phyloP scores from a whole-genome alignment of 2,888 invertebrate species.

The Lasioglossum leucozonium region DNA sequence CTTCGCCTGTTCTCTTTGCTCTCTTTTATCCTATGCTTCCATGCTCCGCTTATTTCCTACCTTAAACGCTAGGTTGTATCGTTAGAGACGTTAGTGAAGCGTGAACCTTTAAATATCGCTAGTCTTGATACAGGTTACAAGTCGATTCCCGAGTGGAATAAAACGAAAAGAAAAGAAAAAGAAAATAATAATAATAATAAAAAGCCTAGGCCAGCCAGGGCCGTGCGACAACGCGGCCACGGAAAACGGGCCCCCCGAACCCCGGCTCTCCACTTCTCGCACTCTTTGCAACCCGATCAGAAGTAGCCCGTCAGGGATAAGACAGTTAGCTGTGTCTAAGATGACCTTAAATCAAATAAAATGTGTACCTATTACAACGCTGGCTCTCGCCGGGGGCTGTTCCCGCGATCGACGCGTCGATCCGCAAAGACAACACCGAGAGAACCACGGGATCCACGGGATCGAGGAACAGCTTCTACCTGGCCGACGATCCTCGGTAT shows the following conservation, averaged over 20 bases:
- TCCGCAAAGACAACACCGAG: neutral
- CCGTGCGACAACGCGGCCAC: neutral
- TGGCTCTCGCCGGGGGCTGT: slow-evolving; percentile 49
- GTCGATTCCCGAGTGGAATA: slow-evolving; percentile 61
- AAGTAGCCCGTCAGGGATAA: slow-evolving; percentile 80
- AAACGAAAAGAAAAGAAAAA: neutral
- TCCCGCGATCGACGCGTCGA: slow-evolving; percentile 37
- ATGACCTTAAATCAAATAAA: slow-evolving; percentile 71
- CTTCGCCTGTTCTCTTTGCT: slow-evolving; percentile 25
- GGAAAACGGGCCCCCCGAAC: neutral
- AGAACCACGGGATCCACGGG: slow-evolving; percentile 20
- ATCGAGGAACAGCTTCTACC: slow-evolving; percentile 43
- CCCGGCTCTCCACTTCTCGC: neutral
- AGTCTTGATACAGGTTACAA: slow-evolving; percentile 84
- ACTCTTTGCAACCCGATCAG: slow-evolving; percentile 83
- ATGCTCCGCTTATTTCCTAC: slow-evolving; percentile 66
- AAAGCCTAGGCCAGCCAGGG: neutral
- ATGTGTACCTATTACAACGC: slow-evolving; percentile 62
- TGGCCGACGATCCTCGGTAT: slow-evolving; percentile 25
- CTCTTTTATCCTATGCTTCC: slow-evolving; percentile 60
- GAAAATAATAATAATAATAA: neutral
- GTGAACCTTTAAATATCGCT: slow-evolving; percentile 83
- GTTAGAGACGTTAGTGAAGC: slow-evolving; percentile 83
- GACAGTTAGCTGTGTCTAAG: slow-evolving; percentile 73
- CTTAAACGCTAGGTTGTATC: slow-evolving; percentile 72